Conservation (phyloP, 2,797 vertebrate genomes). For the Okamejei kenojei region DNA sequence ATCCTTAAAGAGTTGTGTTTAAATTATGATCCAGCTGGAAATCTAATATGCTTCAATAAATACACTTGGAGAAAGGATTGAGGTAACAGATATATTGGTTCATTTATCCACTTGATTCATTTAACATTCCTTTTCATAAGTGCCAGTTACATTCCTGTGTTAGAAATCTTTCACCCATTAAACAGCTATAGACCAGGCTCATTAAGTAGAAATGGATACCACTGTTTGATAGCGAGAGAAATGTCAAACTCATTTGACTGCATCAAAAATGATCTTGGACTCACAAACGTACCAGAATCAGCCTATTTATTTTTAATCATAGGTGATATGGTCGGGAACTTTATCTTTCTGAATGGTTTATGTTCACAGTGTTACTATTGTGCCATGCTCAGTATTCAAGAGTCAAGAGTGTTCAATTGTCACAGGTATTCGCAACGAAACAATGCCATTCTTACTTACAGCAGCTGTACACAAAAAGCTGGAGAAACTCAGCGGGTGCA, state of each 20-base stretch:
- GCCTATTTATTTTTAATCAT: not conserved
- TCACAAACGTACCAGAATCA: not conserved
- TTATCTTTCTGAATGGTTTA: not conserved
- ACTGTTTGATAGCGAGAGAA: not conserved
- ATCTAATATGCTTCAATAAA: not conserved
- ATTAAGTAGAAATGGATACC: constrained; percentile 7
- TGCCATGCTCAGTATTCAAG: too few species aligned
- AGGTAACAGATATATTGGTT: not conserved
- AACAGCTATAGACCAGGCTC: not conserved
- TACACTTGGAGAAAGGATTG: not conserved
- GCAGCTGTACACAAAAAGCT: too few species aligned
- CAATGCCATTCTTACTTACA: too few species aligned
- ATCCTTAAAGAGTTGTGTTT: not conserved
- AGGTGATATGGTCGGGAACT: not conserved
- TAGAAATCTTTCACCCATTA: constrained; percentile 20
- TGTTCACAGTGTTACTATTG: too few species aligned
- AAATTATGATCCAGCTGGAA: not conserved
- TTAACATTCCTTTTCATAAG: not conserved
- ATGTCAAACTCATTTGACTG: not conserved
- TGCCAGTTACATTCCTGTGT: not conserved
- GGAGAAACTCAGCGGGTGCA: too few species aligned
- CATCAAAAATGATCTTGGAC: not conserved
- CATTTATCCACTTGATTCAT: not conserved
- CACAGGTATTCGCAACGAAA: too few species aligned
- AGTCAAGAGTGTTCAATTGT: too few species aligned